phyloP scores from a whole-genome alignment of 2,888 invertebrate species.

The Trichacis sp. region DNA sequence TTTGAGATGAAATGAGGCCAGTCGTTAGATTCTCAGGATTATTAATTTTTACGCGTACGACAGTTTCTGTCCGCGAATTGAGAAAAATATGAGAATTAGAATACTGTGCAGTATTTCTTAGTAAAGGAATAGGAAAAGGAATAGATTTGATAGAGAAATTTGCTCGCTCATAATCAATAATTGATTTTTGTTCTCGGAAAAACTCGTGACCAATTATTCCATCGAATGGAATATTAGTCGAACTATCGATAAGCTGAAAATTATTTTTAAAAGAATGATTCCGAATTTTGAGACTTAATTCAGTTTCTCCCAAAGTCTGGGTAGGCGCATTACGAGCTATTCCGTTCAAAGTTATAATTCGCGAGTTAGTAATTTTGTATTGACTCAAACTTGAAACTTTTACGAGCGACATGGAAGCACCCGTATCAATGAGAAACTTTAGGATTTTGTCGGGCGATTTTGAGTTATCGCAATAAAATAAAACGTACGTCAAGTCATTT shows the following conservation, averaged over 20 bases:
- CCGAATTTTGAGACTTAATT: too few relatives aligned
- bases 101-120: constrained; percentile 4
- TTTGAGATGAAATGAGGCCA: constrained; percentile 6
- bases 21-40: constrained; percentile 7
- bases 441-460: constrained; percentile 17
- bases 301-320: constrained; percentile 11
- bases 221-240: constrained; percentile 11
- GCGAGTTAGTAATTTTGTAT: constrained; percentile 6
- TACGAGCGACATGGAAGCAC: constrained; percentile 21
- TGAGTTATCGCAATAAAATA: too few relatives aligned
- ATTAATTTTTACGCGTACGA: background rate
- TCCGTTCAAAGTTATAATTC: constrained; percentile 19
- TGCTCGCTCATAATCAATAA: constrained; percentile 6
- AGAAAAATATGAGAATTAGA: background rate
- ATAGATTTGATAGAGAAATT: constrained; percentile 8
- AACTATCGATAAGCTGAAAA: constrained; percentile 3
- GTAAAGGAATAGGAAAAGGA: constrained; percentile 2
- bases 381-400: constrained; percentile 12
- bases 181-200: constrained; percentile 4
- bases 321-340: constrained; percentile 15
- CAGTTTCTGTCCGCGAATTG: constrained; percentile 4
- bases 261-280: background rate
- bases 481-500: too few relatives aligned
- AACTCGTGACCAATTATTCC: constrained; percentile 8
- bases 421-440: constrained; percentile 19